A percentile compares a stretch with the other conserved stretches of the same genome.
phyloP scores from a whole-genome alignment of 2,113 vertebrate genomes.

The Melanerpes aurifrons region DNA sequence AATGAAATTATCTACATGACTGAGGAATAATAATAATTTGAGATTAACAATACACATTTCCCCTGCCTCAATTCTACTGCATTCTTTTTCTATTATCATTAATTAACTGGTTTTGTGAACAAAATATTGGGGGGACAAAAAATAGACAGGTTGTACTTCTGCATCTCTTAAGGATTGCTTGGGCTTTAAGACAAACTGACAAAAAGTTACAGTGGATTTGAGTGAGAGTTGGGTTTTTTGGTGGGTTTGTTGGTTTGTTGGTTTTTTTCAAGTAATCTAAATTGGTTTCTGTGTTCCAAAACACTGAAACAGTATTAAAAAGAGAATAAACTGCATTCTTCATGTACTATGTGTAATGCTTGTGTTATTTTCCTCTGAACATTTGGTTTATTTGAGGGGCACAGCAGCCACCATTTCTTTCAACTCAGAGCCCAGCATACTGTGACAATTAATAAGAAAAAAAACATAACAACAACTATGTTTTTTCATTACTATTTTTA shows the following conservation, averaged over 20 bases:
- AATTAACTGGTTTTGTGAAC: neutral
- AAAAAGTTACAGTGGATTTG: neutral
- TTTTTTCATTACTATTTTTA: neutral
- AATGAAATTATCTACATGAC: neutral
- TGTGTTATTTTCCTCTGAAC: neutral
- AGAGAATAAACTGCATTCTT: neutral
- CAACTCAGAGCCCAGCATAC: neutral
- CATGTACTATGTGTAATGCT: neutral
- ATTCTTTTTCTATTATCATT: neutral
- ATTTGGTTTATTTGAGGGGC: neutral
- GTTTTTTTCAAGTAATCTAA: neutral
- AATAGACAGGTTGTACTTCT: neutral
- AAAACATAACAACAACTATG: fast-evolving
- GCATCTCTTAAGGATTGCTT: neutral
- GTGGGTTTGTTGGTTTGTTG: too few species aligned
- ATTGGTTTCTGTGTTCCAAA: neutral
- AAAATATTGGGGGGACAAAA: neutral
- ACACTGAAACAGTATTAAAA: neutral
- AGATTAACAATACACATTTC: neutral
- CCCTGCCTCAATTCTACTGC: neutral
- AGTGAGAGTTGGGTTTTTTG: neutral
- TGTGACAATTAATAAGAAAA: neutral
- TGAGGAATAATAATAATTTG: neutral
- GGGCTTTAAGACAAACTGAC: neutral
- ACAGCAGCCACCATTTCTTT: neutral